Conservation (phyloP, 2,113 vertebrate species). For the Nanorana parkeri region DNA sequence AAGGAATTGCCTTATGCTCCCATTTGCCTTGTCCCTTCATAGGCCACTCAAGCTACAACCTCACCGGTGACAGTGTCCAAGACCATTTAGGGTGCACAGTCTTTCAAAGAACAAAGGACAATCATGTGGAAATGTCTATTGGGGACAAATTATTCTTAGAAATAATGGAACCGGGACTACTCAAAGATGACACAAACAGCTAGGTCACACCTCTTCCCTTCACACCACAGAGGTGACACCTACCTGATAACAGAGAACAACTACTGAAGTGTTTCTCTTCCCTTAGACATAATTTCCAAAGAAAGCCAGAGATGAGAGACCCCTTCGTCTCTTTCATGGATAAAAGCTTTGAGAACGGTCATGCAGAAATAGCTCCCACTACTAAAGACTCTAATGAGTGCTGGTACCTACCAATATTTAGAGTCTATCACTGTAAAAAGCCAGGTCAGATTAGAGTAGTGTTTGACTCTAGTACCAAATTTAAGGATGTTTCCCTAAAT, state of each 20-base stretch:
- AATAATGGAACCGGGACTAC: background rate
- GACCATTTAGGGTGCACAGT: no score
- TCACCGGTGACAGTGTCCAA: background rate
- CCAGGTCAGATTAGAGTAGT: no score
- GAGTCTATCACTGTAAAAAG: slow-evolving; percentile 11
- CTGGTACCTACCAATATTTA: slow-evolving; percentile 6
- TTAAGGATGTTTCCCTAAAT: slow-evolving; percentile 51
- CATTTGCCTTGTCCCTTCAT: background rate
- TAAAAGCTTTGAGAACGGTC: background rate
- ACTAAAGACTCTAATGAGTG: background rate
- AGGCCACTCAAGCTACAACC: background rate
- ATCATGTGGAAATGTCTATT: background rate
- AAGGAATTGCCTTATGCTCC: background rate
- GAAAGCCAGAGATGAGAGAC: background rate
- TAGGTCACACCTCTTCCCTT: no score
- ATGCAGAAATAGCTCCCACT: background rate
- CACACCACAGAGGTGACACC: background rate
- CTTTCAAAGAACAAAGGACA: no score
- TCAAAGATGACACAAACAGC: background rate
- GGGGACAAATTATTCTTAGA: background rate
- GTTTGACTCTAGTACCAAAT: slow-evolving; percentile 54
- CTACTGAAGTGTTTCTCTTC: background rate
- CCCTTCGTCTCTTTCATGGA: background rate
- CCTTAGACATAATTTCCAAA: background rate
- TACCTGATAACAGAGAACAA: background rate